Conservation (phyloP, 2,797 vertebrate genomes). For the Cercopithecus petaurista region DNA sequence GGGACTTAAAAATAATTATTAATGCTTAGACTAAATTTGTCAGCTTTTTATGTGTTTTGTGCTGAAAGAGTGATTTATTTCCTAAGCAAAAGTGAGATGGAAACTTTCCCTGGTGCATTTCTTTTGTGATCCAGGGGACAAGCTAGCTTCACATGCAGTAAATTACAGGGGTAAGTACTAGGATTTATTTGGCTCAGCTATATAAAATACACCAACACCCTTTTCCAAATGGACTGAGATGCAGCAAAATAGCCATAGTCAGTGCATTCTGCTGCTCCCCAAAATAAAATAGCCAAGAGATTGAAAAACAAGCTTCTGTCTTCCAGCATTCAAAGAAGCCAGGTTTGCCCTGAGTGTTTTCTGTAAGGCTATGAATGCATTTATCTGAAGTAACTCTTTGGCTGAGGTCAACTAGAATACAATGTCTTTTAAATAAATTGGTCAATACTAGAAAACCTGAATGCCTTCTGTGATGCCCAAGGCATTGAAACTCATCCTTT, state of each 20-base stretch:
- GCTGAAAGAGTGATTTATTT: constrained; percentile 55
- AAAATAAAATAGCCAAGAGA: constrained; percentile 41
- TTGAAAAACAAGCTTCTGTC: constrained; percentile 29
- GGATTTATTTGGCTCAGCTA: constrained; percentile 39
- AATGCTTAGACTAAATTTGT: constrained; percentile 48
- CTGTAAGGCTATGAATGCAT: background rate
- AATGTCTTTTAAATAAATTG: constrained; percentile 38
- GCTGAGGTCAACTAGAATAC: constrained; percentile 9
- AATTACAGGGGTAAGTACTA: constrained; percentile 49
- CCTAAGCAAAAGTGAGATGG: constrained; percentile 38
- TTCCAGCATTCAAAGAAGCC: background rate
- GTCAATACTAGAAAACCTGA: constrained; percentile 4
- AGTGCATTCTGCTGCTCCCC: constrained; percentile 1
- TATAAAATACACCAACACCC: constrained; percentile 35
- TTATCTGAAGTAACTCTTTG: constrained; percentile 21
- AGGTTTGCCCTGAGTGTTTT: constrained; percentile 8
- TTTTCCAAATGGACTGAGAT: constrained; percentile 44
- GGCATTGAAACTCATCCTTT: background rate
- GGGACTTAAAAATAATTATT: constrained; percentile 56
- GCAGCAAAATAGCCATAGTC: constrained; percentile 45
- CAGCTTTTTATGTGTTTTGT: constrained; percentile 26
- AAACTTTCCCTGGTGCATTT: constrained; percentile 52
- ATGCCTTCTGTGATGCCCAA: background rate
- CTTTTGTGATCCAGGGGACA: constrained; percentile 41
- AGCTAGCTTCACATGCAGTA: constrained; percentile 8